Evolutionary conservation across 1,140 invertebrate genomes (phyloP).

Genomic region (Maniola jurtina): DNA sequence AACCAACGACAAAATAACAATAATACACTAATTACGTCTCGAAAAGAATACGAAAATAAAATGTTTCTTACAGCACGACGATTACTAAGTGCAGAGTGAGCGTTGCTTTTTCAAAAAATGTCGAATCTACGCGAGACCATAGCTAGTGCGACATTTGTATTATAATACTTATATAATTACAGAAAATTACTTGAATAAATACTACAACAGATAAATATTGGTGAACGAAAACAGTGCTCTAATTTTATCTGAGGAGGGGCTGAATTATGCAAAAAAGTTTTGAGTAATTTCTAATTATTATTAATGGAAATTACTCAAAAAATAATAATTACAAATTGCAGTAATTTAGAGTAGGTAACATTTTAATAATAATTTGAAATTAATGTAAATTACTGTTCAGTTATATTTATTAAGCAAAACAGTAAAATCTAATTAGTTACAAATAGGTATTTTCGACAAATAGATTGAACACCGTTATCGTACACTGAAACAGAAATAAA

Average conservation of each 20-base stretch:
- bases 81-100: slow-evolving; percentile 77
- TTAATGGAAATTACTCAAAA: too few species aligned
- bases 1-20: slow-evolving; percentile 73
- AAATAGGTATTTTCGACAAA: background rate
- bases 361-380: too few species aligned
- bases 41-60: slow-evolving; percentile 73
- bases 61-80: slow-evolving; percentile 74
- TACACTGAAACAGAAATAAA: background rate
- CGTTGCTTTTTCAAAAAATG: slow-evolving; percentile 36
- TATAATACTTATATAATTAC: slow-evolving; percentile 26
- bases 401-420: too few species aligned
- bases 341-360: too few species aligned
- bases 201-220: background rate
- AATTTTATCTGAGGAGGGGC: background rate
- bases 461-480: slow-evolving; percentile 22
- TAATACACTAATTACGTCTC: slow-evolving; percentile 76
- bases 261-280: too few species aligned
- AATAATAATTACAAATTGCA: too few species aligned
- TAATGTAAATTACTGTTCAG: too few species aligned
- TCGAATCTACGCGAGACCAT: slow-evolving; percentile 55
- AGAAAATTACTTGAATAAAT: slow-evolving; percentile 16
- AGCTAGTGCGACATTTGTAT: slow-evolving; percentile 42
- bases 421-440: too few species aligned
- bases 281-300: too few species aligned
- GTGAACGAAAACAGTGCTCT: background rate